Evolutionary conservation across 1,140 invertebrate species (phyloP), one percentile per base, ranked within the genome.

Genomic region (Drosophila erecta): DNA sequence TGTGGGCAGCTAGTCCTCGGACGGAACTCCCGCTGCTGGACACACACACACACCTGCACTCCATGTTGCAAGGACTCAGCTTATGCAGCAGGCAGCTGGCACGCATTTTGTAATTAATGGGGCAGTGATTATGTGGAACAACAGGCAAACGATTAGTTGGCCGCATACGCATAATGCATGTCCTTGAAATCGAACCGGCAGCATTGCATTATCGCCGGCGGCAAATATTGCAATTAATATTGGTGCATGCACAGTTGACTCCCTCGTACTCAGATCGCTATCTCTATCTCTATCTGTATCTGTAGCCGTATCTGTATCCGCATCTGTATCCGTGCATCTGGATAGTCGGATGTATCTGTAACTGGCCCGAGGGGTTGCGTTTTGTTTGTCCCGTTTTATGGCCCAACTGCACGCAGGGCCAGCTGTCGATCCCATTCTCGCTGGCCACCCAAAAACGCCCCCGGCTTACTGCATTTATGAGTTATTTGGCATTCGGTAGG

Each of bases 21-120:
- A 10, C 22, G 27, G 38, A 12, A 40, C 30, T 40, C 43, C 38
- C 56, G 20, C 54, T 35, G 43, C n/a, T 30, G 62, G 4, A 27
- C 55, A 43, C 53, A 79, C 71, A 17, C 35, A 35, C 15, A 38
- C 51, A 54, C 43, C 51, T 74, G 61, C 46, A 10, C 14, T 20
- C 43, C 4, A 4, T 4, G 24, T 24, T 24, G 24, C 24, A 4
- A 24, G 24, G 24, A 24, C 4, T 24, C 12, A 20, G 8, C 50
- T 2, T 20, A 12, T 3, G 37, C 11, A 38, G 37, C 58, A 65
- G 75, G 24, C 74, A 65, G 55, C 37, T 72, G 58, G 37, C 54
- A 59, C 79, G 58, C 79, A 85, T 85, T 72, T 40, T 61, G 71
- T 83, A 83, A 86, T 86, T 87, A 86, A 86, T 86, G 67, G 61